phyloP scores from a whole-genome alignment of 2,113 vertebrate species.

The Taurulus bubalis region DNA sequence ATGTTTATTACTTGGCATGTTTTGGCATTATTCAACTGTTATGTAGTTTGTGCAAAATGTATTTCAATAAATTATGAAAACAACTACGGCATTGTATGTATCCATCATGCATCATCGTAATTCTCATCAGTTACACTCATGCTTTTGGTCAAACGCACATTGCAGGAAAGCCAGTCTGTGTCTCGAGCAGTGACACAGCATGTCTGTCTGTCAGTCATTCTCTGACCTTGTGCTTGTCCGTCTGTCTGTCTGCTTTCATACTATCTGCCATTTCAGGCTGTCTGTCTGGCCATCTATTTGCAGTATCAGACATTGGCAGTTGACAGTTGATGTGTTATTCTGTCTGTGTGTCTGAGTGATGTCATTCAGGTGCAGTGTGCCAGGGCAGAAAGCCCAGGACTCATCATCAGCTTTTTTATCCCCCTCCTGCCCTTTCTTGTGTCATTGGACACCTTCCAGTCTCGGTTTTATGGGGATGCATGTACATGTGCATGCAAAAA shows the following conservation, averaged over 20 bases:
- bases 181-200: slow-evolving; percentile 61
- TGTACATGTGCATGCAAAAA: not conserved
- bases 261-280: slow-evolving; percentile 66
- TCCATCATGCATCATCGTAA: not conserved
- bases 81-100: not conserved
- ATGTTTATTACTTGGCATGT: not conserved
- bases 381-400: slow-evolving; percentile 64
- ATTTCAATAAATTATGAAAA: not conserved
- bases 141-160: slow-evolving; percentile 1
- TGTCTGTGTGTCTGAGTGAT: slow-evolving; percentile 67
- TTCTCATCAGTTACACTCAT: not conserved
- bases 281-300: slow-evolving; percentile 78
- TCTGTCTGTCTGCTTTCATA: slow-evolving; percentile 66
- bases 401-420: slow-evolving; percentile 44
- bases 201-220: slow-evolving; percentile 50
- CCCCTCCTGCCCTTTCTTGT: slow-evolving; percentile 19
- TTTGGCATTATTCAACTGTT: not conserved
- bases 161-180: slow-evolving; percentile 9
- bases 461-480: slow-evolving; percentile 10
- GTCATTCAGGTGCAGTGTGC: slow-evolving; percentile 77
- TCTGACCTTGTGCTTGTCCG: slow-evolving; percentile 65
- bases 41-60: not conserved
- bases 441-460: slow-evolving; percentile 41
- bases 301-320: slow-evolving; percentile 71
- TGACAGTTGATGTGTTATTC: slow-evolving; percentile 74